A percentile compares a stretch with the other conserved stretches of the same genome.
Evolutionary conservation across 2,113 vertebrate genomes (phyloP).

Genomic region (Diadophis punctatus): DNA sequence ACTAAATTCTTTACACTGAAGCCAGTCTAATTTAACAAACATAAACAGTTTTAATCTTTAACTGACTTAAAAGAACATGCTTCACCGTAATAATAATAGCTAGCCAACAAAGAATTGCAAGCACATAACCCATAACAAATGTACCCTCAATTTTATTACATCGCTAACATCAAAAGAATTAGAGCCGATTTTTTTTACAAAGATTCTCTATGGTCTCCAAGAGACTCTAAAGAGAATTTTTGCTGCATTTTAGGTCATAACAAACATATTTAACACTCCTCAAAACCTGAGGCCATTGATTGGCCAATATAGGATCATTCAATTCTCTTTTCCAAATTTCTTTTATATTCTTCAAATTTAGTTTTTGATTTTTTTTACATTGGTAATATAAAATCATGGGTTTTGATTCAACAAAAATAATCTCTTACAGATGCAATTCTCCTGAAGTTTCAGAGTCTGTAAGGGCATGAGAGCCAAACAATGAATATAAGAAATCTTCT

Average conservation of each 20-base stretch:
- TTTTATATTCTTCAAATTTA: background rate
- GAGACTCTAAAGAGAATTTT: background rate
- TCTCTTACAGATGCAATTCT: background rate
- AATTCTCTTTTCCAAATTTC: background rate
- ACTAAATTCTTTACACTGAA: background rate
- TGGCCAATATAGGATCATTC: background rate
- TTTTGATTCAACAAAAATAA: background rate
- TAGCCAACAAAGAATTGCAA: background rate
- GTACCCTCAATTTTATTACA: background rate
- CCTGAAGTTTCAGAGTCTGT: background rate
- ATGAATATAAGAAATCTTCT: background rate
- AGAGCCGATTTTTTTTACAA: background rate
- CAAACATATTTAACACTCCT: background rate
- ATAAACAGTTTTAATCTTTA: background rate
- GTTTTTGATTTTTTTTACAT: background rate
- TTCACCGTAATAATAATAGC: background rate
- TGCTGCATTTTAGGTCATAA: background rate
- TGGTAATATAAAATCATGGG: background rate
- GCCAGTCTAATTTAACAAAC: background rate
- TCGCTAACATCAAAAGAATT: background rate
- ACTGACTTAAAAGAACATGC: background rate
- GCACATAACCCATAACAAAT: background rate
- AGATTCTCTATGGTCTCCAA: background rate
- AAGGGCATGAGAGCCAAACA: background rate
- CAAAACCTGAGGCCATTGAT: background rate